Evolutionary conservation across 2,797 vertebrate species (phyloP), one percentile per base, ranked within the genome.

Genomic region (Falco naumanni): DNA sequence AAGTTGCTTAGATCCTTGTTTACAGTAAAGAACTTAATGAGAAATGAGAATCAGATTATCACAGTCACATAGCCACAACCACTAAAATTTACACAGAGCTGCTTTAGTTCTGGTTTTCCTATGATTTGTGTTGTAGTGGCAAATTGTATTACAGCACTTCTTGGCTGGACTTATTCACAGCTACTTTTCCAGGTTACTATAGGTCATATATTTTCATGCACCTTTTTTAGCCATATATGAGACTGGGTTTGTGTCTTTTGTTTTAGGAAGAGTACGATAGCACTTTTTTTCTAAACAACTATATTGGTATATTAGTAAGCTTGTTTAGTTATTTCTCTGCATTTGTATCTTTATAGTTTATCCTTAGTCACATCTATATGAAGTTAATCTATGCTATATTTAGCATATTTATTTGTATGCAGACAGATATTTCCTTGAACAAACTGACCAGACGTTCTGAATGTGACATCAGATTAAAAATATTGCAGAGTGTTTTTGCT

Each of bases 401-500:
- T 93, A 92, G 45, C 50, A 25, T 83, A 74, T 83, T 76, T 4
- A 70, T 83, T 33, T 90, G 31, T 87, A 77, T 83, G 69, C 84
- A 75, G 60, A 68, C 37, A 82, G 56, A 57, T 84, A 77, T 87
- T 95, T 96, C 64, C 80, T 75, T 90, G 59, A 87, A 80, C 80
- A 89, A 95, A 82, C 60, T 94, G 56, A 76, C 66, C 60, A 92
- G 56, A 63, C 2, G 0, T 92, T 95, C 68, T 87, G 57, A 95
- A 89, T 47, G 39, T 95, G 91, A 83, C 53, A 84, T 53, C 56
- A 80, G 63, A 89, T 94, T 93, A 60, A 89, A 96, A 96, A 90
- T 74, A 90, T 61, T 77, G 34, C 3, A 3, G 16, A 78, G 15
- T 94, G 71, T 94, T 95, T 94, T 90, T 0, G 31, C 56, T 80